A percentile compares a stretch with the other conserved stretches of the same genome.
Evolutionary conservation across 1,140 invertebrate species (phyloP).

Genomic region (Triops longicaudatus): DNA sequence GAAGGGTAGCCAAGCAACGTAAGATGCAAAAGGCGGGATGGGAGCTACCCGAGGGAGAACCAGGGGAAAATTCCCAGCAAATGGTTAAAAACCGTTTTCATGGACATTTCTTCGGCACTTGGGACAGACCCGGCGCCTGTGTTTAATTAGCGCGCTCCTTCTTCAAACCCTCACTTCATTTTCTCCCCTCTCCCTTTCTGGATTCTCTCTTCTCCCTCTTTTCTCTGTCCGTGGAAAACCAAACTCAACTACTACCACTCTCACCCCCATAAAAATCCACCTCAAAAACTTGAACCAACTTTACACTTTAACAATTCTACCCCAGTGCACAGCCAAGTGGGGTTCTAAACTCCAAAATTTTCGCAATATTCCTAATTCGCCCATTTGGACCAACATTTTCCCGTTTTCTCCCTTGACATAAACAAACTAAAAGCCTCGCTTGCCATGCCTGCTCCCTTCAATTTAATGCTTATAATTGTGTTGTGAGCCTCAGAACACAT

Average conservation of each 20-base stretch:
- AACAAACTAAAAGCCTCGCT: too few relatives aligned
- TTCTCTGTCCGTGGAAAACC: background rate
- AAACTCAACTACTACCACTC: background rate
- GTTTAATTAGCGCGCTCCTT: slow-evolving; percentile 11
- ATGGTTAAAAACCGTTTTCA: slow-evolving; percentile 3
- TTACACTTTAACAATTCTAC: slow-evolving; percentile 4
- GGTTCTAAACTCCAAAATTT: background rate
- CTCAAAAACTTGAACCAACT: too few relatives aligned
- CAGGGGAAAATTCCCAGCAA: background rate
- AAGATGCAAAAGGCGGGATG: too few relatives aligned
- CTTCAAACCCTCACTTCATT: background rate
- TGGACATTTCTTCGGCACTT: background rate
- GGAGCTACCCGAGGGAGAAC: background rate
- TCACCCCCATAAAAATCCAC: background rate
- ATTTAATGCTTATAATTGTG: too few relatives aligned
- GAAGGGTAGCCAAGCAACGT: background rate
- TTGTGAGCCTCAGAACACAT: too few relatives aligned
- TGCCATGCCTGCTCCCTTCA: too few relatives aligned
- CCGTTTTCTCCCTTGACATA: too few relatives aligned
- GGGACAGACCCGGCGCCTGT: background rate
- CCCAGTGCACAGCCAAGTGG: background rate
- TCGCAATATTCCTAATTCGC: background rate
- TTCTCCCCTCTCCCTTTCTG: background rate
- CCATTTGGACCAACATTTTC: background rate
- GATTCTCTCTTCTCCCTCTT: background rate